Base-by-base conservation (phyloP, 2,888 invertebrate species). In the Acutogordius australiensis region DNA sequence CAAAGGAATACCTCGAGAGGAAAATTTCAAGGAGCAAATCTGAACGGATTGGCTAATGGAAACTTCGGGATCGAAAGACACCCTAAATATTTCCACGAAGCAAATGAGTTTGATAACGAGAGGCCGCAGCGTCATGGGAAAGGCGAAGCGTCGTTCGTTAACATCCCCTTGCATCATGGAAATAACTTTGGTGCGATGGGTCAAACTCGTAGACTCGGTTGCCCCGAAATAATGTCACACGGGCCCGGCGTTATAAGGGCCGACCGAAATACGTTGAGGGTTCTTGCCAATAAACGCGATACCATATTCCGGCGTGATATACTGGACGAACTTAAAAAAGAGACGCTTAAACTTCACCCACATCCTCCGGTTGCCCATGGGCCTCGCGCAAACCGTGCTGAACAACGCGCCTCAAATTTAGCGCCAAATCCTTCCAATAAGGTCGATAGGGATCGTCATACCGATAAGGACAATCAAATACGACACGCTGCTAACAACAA, bases 311-410 rank as follows among this genome's bases (percentile, higher is more conserved):
- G 51, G 23, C 13, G 51, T 4, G 51, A 51, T 21, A 51, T 51
- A n/a, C 23, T 51, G 51, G 51, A 51, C 23, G 51, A 51, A 23
- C 51, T 51, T n/a, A 51, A 51, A 26, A 51, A 51, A 23, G 51
- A 51, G 23, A 21, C 51, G 23, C 13, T 51, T 4, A 51, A 51
- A 23, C 37, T 37, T 37, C 8, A 37, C 18, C 8, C 8, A 13
- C 37, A 37, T 13, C 37, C 8, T 18, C 8, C 8, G 37, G 37
- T 13, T 37, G n/a, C n/a, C n/a, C n/a, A n/a, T n/a, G n/a, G n/a
- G n/a, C n/a, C n/a, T n/a, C n/a, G n/a, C n/a, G n/a, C n/a, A n/a
- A n/a, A n/a, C n/a, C n/a, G n/a, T n/a, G n/a, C n/a, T n/a, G n/a
- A n/a, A n/a, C n/a, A n/a, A n/a, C n/a, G n/a, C n/a, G n/a, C n/a